Base-by-base conservation (phyloP, 2,888 invertebrate genomes). In the Rhagium mordax region DNA sequence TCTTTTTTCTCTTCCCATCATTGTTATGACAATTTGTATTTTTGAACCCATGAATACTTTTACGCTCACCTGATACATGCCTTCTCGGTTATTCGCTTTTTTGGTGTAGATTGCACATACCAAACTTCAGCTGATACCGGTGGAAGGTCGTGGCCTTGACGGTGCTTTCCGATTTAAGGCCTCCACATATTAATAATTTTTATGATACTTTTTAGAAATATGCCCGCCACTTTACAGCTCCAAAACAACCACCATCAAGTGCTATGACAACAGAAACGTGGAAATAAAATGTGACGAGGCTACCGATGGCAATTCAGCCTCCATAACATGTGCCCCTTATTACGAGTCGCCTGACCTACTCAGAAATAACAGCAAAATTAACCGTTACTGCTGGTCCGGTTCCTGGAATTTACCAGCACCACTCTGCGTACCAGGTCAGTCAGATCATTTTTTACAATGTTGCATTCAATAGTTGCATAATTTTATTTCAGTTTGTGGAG, bases 401-500 rank as follows among this genome's bases (percentile, higher is more conserved):
- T 57, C 66, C 1, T 84, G 84, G 84, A 80, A 82, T 51, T 67
- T 77, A 5, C 64, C 74, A 1, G 49, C 67, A 5, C 85, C 84
- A 0, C 66, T 71, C 1, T 86, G 86, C 70, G 75, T 74, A 71
- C 84, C 83, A 85, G 84, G 86, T 86, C 83, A 79, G 80, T n/a
- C 80, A 78, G 67, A 77, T 76, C 16, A 73, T 77, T 62, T 61
- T 75, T 74, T 41, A 5, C 16, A 5, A 1, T 16, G n/a, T 57
- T 57, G 29, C 57, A n/a, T n/a, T n/a, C n/a, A n/a, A n/a, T n/a
- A n/a, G n/a, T 53, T 13, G 24, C 21, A 60, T 20, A 48, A n/a
- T 53, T 33, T 53, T 55, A 66, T 77, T 76, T 72, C 47, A 86
- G 87, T 83, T 16, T 87, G 87, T 75, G 87, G 87, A 57, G 76